phyloP scores from a whole-genome alignment of 2,888 invertebrate species.

The Panopea generosa region DNA sequence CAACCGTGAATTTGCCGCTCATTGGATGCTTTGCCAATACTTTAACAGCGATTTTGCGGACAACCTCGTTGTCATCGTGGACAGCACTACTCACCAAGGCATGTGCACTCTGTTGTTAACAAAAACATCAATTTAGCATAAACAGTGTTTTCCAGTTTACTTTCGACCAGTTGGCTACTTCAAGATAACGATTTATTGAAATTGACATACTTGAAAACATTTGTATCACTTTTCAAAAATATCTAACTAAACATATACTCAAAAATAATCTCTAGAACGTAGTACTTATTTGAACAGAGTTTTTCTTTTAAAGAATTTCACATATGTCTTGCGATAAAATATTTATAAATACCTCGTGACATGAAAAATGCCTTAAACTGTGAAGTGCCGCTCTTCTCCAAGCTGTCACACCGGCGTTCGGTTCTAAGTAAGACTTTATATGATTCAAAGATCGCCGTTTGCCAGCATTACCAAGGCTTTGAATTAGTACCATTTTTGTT shows the following conservation, averaged over 20 bases:
- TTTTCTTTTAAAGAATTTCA: too few relatives aligned
- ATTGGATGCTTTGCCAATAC: conserved; percentile 62
- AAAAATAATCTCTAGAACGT: too few relatives aligned
- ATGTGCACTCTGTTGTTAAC: conserved; percentile 61
- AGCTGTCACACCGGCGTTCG: conserved; percentile 60
- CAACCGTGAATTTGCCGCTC: conserved; percentile 41
- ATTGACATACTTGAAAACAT: too few relatives aligned
- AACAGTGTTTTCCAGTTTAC: too few relatives aligned
- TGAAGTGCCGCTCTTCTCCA: conserved; percentile 71
- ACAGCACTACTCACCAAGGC: conserved; percentile 61
- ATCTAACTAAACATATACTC: too few relatives aligned
- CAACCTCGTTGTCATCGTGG: conserved; percentile 65
- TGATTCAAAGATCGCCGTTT: conserved; percentile 62
- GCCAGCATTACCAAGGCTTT: conserved; percentile 73
- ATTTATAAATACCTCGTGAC: conserved; percentile 62
- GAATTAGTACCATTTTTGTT: conserved; percentile 67
- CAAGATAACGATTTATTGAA: too few relatives aligned
- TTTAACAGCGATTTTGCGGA: conserved; percentile 56
- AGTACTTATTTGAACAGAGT: too few relatives aligned
- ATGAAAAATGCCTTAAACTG: conserved; percentile 66
- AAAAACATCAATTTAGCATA: too few relatives aligned
- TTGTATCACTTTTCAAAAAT: too few relatives aligned
- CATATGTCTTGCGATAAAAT: too few relatives aligned
- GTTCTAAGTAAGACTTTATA: conserved; percentile 66
- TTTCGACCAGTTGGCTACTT: too few relatives aligned